Conservation (phyloP, 2,113 vertebrate genomes). For the Planiliza haematocheilus region DNA sequence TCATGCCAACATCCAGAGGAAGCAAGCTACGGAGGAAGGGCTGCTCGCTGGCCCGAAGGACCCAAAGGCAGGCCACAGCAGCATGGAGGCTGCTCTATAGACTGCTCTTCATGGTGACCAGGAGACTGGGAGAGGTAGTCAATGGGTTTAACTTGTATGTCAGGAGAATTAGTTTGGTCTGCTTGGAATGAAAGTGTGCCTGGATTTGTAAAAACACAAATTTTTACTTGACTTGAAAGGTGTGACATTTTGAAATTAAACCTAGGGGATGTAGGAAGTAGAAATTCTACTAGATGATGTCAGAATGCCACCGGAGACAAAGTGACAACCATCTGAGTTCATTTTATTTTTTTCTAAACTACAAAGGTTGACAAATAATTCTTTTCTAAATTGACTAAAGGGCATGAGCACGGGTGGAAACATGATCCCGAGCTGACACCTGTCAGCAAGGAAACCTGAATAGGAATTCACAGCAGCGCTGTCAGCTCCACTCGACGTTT, state of each 20-base stretch:
- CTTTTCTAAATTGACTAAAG: conserved; percentile 44
- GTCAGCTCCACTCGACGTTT: conserved; percentile 48
- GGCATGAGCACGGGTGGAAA: conserved; percentile 41
- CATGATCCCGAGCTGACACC: conserved; percentile 58
- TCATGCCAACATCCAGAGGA: conserved; percentile 81
- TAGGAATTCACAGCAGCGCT: conserved; percentile 38
- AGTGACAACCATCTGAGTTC: not conserved
- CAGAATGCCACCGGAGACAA: conserved; percentile 7
- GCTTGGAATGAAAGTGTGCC: not conserved
- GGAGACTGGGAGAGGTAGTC: conserved; percentile 16
- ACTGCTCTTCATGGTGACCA: conserved; percentile 82
- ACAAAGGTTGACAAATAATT: conserved; percentile 12
- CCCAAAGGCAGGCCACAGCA: conserved; percentile 80
- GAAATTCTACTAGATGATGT: not conserved
- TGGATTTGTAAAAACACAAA: not conserved
- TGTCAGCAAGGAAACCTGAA: conserved; percentile 56
- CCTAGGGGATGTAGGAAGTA: not conserved
- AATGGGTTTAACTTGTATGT: not conserved
- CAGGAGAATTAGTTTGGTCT: rapidly evolving
- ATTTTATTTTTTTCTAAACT: conserved; percentile 8
- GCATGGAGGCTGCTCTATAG: conserved; percentile 83
- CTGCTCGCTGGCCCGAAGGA: conserved; percentile 82
- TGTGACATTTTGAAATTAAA: not conserved
- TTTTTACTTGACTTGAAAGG: not conserved
- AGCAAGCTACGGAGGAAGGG: conserved; percentile 81